A percentile compares a stretch with the other conserved stretches of the same genome.
Conservation (phyloP, 2,797 vertebrate species). For the Tympanoctomys barrerae region DNA sequence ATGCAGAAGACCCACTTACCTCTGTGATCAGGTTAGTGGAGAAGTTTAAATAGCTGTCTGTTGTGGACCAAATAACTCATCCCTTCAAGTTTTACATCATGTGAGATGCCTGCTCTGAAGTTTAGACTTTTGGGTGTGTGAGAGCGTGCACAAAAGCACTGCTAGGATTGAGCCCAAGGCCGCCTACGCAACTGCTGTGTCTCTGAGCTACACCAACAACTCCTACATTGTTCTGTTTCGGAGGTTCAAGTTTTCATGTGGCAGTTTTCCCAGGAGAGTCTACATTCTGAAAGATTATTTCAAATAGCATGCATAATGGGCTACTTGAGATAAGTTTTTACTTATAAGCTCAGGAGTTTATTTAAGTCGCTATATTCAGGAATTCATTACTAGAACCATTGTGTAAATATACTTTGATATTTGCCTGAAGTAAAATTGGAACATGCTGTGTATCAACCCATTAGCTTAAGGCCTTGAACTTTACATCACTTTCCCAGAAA, state of each 20-base stretch:
- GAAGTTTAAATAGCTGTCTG: background rate
- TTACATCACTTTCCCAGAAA: conserved; percentile 5
- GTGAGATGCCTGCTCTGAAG: background rate
- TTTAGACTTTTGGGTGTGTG: background rate
- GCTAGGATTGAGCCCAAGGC: background rate
- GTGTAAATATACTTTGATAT: background rate
- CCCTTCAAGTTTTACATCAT: background rate
- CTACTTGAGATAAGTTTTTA: background rate
- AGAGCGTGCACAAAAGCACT: background rate
- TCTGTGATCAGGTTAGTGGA: background rate
- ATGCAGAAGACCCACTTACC: background rate
- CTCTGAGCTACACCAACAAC: background rate
- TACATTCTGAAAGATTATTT: background rate
- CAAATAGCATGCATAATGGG: background rate
- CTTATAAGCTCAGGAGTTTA: background rate
- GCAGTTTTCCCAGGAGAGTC: background rate
- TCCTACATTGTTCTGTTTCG: background rate
- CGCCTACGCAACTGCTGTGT: background rate
- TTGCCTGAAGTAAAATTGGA: conserved; percentile 41
- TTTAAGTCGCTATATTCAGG: background rate
- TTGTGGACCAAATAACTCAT: background rate
- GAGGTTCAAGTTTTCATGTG: background rate
- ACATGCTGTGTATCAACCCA: background rate
- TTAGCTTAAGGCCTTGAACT: background rate
- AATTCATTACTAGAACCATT: conserved; percentile 6